A percentile compares a stretch with the other conserved stretches of the same genome.
Evolutionary conservation across 1,140 invertebrate genomes (phyloP).

Genomic region (Maconellicoccus hirsutus): DNA sequence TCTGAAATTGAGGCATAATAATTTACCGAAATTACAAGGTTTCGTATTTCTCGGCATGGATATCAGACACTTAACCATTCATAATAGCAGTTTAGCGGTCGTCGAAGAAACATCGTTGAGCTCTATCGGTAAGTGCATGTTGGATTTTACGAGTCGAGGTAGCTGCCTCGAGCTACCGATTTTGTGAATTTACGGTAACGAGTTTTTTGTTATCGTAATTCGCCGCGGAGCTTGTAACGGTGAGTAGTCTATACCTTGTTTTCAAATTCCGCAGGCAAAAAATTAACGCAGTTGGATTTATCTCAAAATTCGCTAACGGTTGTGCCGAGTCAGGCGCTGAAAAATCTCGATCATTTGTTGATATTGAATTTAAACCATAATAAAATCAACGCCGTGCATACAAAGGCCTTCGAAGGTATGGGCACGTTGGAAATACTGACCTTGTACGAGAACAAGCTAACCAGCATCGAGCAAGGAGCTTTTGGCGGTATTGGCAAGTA

Average conservation of each 20-base stretch:
- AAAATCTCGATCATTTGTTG: conserved; percentile 63
- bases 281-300: conserved; percentile 67
- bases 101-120: conserved; percentile 72
- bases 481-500: conserved; percentile 77
- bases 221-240: neutral
- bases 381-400: conserved; percentile 60
- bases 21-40: conserved; percentile 64
- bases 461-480: conserved; percentile 60
- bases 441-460: conserved; percentile 76
- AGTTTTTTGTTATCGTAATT: neutral
- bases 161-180: too few relatives aligned
- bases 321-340: conserved; percentile 67
- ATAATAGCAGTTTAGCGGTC: conserved; percentile 73
- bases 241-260: too few relatives aligned
- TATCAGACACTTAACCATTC: conserved; percentile 73
- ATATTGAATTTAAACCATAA: conserved; percentile 85
- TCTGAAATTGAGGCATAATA: conserved; percentile 70
- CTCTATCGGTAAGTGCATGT: conserved; percentile 53
- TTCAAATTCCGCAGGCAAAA: conserved; percentile 48
- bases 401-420: conserved; percentile 66
- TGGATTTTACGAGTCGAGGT: too few relatives aligned
- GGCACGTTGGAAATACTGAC: conserved; percentile 75
- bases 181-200: neutral
- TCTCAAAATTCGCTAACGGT: conserved; percentile 62
- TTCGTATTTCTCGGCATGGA: conserved; percentile 76